Evolutionary conservation across 2,113 vertebrate species (phyloP), one percentile per base, ranked within the genome.

Genomic region (Gobius niger): DNA sequence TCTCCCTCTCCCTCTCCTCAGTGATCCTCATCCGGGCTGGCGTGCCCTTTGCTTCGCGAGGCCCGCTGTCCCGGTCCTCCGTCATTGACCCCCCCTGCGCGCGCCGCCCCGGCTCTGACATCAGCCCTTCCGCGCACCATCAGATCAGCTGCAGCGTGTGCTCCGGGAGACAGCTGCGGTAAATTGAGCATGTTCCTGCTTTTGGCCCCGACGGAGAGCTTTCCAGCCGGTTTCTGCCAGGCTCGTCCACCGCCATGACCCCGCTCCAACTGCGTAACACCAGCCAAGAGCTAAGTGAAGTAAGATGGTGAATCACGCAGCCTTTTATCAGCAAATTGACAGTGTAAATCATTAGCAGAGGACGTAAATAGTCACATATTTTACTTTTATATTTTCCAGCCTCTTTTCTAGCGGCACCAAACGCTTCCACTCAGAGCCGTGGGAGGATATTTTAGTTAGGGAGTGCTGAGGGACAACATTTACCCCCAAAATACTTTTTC

Each of bases 41-140:
- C 90, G 80, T 89, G 91, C 87, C 90, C 88, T 91, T 92, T 90
- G 81, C 82, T 89, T 85, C 68, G 71, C 79, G 82, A 65, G 77
- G 82, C 78, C 82, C 75, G 75, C 83, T 84, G 80, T 75, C 72
- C 82, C 64, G 67, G 70, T 82, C 72, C 69, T 53, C 65, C 69
- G 56, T 59, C n/a, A 11, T 34, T 42, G 41, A 64, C 81, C 67
- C 76, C 66, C 81, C n/a, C n/a, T n/a, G 24, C 63, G 50, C 69
- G 8, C 51, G 52, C 59, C 65, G 68, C 73, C 60, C 15, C 72
- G 63, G 66, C 68, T 77, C 63, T 68, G 70, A 67, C 50, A 65
- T 64, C 67, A 50, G 46, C 83, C 80, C 63, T 70, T 79, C 67
- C 80, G 68, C 72, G 68, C 76, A 78, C 42, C 65, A 73, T 85